Conservation (phyloP, 2,888 invertebrate genomes). For the Crocallis elinguaria region DNA sequence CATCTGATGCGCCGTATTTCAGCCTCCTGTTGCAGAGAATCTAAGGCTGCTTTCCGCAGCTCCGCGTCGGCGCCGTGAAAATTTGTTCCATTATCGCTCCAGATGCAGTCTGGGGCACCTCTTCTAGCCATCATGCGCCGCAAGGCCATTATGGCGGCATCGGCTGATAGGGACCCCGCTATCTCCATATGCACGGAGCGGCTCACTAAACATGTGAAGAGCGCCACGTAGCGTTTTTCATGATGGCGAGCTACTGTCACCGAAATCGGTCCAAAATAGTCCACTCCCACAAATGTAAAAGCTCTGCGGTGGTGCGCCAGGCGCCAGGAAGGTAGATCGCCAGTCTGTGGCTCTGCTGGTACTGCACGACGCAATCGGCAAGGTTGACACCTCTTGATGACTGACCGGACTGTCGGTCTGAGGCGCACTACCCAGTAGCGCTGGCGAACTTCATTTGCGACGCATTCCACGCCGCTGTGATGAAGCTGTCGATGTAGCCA, state of each 20-base stretch:
- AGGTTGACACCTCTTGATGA: neutral
- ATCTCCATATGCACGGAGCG: conserved; percentile 17
- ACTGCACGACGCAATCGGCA: neutral
- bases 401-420: conserved; percentile 25
- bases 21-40: too few species aligned
- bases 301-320: conserved; percentile 3
- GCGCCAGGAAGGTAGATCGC: conserved; percentile 1
- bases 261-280: conserved; percentile 31
- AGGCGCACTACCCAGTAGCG: conserved; percentile 35
- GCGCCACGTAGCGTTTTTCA: conserved; percentile 30
- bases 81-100: too few species aligned
- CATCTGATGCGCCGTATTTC: too few species aligned
- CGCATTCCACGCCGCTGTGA: conserved; percentile 30
- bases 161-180: conserved; percentile 1
- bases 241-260: too few species aligned
- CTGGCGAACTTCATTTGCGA: conserved; percentile 36
- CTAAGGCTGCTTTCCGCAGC: neutral
- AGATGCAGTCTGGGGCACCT: conserved; percentile 31
- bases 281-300: conserved; percentile 6
- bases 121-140: conserved; percentile 33
- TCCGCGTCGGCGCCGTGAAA: too few species aligned
- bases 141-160: conserved; percentile 35
- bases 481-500: conserved; percentile 17
- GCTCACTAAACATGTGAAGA: conserved; percentile 38
- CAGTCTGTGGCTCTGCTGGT: conserved; percentile 4